Base-by-base conservation (phyloP, 2,113 vertebrate species). In the Hemibagrus wyckioides region DNA sequence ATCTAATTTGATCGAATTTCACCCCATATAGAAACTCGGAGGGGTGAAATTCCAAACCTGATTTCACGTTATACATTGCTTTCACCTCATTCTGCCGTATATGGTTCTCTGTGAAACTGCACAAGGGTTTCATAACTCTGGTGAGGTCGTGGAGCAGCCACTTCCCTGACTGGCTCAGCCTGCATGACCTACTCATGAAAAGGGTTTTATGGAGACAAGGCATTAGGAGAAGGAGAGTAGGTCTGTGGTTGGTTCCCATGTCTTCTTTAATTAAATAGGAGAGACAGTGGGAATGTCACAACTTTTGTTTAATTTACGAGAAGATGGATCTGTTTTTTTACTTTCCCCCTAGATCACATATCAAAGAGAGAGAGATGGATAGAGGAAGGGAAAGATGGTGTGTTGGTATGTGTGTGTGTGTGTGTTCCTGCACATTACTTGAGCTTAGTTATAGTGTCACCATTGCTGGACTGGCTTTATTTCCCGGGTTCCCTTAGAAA, bases 251-350 rank as follows among this genome's bases (percentile, higher is more conserved):
- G 91, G 88, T 92, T 91, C 92, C 90, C 90, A 91, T 89, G 90
- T 89, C 90, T 92, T 87, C 77, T 89, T 89, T 79, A 87, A 92
- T 93, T 91, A 93, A 91, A 91, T 88, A 90, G 88, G 83, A 87
- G 89, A 91, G 90, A 93, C 90, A 85, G 91, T 91, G 89, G 94
- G 90, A 93, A 93, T 92, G 88, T 91, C 92, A 93, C 92, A 92
- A 88, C 90, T 85, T 91, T 86, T 87, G 90, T 89, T 92, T 90
- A 91, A 90, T 93, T 93, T 94, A 92, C 82, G 92, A 87, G 84
- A 86, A 86, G 88, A 91, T 90, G 82, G 92, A 75, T 88, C 71
- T 86, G 89, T 90, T 92, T 93, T 90, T 91, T 89, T 88, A 80
- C 89, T 92, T 89, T 89, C 83, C 89, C 86, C 90, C 88, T 71